These are phyloP conservation scores for Thera obeliscata DNA, from an alignment of 2,888 invertebrate genomes.

Conservation along the genomic window DNA sequence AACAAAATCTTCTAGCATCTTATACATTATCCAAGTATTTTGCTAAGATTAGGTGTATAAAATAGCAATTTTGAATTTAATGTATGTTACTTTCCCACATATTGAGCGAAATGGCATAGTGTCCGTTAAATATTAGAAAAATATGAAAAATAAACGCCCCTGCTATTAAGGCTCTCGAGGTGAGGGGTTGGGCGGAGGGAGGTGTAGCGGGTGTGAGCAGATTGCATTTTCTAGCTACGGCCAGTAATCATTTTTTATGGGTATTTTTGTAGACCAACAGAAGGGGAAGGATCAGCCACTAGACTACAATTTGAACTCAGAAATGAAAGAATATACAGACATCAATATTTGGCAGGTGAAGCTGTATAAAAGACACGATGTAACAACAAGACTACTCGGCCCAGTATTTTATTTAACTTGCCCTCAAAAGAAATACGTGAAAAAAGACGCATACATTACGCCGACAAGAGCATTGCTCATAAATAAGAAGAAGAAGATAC, in stretches of 20 bases:
- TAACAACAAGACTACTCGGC: too few relatives aligned
- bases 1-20: too few relatives aligned
- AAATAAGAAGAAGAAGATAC: too few relatives aligned
- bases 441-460: too few relatives aligned
- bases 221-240: slow-evolving; percentile 81
- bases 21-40: too few relatives aligned
- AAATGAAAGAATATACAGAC: too few relatives aligned
- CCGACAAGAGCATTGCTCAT: too few relatives aligned
- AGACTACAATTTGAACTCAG: slow-evolving; percentile 12
- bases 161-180: slow-evolving; percentile 62
- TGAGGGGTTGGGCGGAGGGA: slow-evolving; percentile 43
- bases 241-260: slow-evolving; percentile 81
- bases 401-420: too few relatives aligned
- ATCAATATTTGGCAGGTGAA: neutral
- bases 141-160: slow-evolving; percentile 67
- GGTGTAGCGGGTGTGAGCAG: slow-evolving; percentile 56
- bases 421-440: too few relatives aligned
- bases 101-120: slow-evolving; percentile 46
- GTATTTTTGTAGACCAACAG: slow-evolving; percentile 69
- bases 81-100: slow-evolving; percentile 40
- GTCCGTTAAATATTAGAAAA: slow-evolving; percentile 61
- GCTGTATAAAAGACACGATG: neutral
- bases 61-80: slow-evolving; percentile 38
- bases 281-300: slow-evolving; percentile 5
- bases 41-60: neutral